Evolutionary conservation across 2,113 vertebrate species (phyloP), one percentile per base, ranked within the genome.

Genomic region (Neodon shergylaensis): DNA sequence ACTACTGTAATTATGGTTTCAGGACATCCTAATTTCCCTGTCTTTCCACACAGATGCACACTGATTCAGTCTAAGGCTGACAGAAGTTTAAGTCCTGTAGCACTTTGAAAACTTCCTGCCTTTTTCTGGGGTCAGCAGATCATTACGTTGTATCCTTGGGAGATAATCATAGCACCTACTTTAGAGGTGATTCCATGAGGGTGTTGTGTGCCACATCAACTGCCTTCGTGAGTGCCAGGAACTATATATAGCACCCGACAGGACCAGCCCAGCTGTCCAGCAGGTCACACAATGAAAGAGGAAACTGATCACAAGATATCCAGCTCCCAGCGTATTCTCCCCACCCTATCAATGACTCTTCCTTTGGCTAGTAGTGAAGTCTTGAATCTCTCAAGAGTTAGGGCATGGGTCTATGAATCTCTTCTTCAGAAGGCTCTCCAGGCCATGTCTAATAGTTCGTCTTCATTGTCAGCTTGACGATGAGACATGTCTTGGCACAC

Each of bases 351-450:
- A 74, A 24, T 28, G 42, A 17, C 12, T 3, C 24, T 68, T 61
- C 7, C 47, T 63, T 89, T 61, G 4, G 22, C 92, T 36, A 36
- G 52, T 58, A 65, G 49, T 65, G 42, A 88, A 65, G 65, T 24
- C 92, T 47, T 79, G 72, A 52, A 42, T 78, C 77, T 91, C 31
- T 65, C 49, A 72, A 74, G 73, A 81, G 0, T 82, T 82, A 88
- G 81, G 82, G 66, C 83, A 63, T 42, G 21, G 54, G 33, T 79
- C 36, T 61, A 4, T 82, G 78, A 58, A 54, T 33, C 31, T 47
- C 13, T 66, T 28, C 76, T 68, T 68, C 66, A 68, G 31, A 33
- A 68, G 66, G 31, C 28, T 47, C 10, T 66, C 33, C 70, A 66
- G 16, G 3, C 28, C 77, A 12, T 58, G 47, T n/a, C 31, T 52